These are phyloP conservation scores for Catharus bicknelli DNA, from an alignment of 2,113 vertebrate species.

Conservation along the genomic window DNA sequence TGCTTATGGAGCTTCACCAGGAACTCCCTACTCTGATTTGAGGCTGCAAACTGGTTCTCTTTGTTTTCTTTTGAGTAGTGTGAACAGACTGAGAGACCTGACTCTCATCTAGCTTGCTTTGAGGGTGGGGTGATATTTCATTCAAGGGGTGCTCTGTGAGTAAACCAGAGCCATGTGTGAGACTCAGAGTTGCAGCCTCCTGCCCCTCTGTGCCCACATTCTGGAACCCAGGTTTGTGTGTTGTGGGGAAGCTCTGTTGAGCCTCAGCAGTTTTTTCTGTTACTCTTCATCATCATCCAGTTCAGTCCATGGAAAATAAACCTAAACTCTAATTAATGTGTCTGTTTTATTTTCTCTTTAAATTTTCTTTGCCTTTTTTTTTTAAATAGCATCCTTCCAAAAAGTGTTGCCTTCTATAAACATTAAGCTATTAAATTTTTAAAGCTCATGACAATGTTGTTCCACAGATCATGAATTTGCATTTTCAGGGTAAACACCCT, in stretches of 20 bases:
- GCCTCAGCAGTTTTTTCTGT: neutral
- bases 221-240: neutral
- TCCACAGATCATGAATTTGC: neutral
- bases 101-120: neutral
- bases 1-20: neutral
- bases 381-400: neutral
- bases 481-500: neutral
- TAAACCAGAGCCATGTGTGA: neutral
- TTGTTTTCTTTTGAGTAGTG: neutral
- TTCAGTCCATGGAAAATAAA: neutral
- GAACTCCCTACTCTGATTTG: neutral
- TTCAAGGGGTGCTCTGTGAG: neutral
- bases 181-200: neutral
- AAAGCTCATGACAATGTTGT: neutral
- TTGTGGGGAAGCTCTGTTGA: neutral
- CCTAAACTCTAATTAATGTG: neutral
- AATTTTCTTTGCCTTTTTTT: neutral
- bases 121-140: neutral
- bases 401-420: neutral
- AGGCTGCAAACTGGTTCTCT: neutral
- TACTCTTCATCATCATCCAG: neutral
- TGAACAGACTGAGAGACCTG: neutral
- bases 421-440: neutral
- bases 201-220: neutral
- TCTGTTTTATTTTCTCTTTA: neutral